phyloP scores from a whole-genome alignment of 2,797 vertebrate genomes.

The Hemitrygon akajei region DNA sequence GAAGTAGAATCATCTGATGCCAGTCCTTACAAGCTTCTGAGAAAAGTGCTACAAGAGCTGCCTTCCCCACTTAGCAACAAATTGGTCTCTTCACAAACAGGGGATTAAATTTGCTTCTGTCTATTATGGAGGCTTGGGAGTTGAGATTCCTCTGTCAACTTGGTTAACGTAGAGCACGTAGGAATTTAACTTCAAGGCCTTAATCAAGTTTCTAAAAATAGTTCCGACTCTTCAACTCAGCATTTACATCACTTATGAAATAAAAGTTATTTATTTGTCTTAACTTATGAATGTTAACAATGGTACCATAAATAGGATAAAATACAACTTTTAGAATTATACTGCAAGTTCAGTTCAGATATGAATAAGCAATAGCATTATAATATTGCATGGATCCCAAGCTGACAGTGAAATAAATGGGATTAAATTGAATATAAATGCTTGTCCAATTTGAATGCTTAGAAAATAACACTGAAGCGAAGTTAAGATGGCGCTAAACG shows the following conservation, averaged over 20 bases:
- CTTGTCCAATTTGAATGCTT: not conserved
- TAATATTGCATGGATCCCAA: not conserved
- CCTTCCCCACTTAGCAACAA: not conserved
- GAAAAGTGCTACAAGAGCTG: not conserved
- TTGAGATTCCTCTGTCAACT: not conserved
- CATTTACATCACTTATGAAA: not conserved
- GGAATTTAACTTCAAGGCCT: not conserved
- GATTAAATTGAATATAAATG: not conserved
- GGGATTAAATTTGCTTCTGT: not conserved
- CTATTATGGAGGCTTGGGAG: not conserved
- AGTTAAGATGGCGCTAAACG: too few species aligned
- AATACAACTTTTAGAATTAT: not conserved
- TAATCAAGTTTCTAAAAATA: slow-evolving; percentile 11
- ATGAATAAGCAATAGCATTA: not conserved
- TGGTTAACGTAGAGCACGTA: not conserved
- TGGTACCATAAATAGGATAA: not conserved
- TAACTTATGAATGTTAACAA: not conserved
- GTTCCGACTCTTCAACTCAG: not conserved
- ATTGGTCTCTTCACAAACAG: not conserved
- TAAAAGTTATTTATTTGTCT: not conserved
- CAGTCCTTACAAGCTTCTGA: not conserved
- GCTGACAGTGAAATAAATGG: not conserved
- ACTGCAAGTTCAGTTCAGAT: not conserved
- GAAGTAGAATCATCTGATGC: not conserved
- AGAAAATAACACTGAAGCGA: not conserved